These are phyloP conservation scores for Wiebesia pumilae DNA, from an alignment of 1,140 invertebrate species.

Conservation along the genomic window DNA sequence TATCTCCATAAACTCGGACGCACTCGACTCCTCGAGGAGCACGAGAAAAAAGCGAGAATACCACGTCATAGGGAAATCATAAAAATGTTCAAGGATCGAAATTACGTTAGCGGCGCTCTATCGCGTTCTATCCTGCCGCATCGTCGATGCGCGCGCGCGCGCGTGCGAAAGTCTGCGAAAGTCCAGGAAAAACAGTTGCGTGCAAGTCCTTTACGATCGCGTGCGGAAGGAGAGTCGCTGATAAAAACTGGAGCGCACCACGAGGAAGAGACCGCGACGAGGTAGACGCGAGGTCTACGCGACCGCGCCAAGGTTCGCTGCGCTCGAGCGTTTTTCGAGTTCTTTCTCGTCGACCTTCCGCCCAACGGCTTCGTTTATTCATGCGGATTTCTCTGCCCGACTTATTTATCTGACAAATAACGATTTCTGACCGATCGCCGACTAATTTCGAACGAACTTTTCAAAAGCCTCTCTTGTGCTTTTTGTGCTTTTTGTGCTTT, in stretches of 20 bases:
- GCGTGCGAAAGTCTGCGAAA: slow-evolving; percentile 12
- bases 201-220: slow-evolving; percentile 5
- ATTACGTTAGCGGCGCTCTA: neutral
- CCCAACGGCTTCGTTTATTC: neutral
- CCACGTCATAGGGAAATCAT: slow-evolving; percentile 3
- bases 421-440: neutral
- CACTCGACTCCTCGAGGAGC: neutral
- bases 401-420: neutral
- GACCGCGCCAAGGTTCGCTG: too few species aligned
- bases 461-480: neutral
- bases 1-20: slow-evolving; percentile 27
- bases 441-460: neutral
- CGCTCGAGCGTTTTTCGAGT: neutral
- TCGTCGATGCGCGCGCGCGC: neutral
- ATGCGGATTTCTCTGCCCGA: neutral
- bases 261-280: neutral
- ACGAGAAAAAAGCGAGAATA: neutral
- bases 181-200: neutral
- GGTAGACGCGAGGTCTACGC: too few species aligned
- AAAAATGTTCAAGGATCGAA: neutral
- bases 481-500: neutral
- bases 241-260: slow-evolving; percentile 14
- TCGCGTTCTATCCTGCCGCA: neutral
- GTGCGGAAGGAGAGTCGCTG: neutral
- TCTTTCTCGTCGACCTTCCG: neutral